Evolutionary conservation across 2,888 invertebrate species (phyloP).

Genomic region (Athalia circularis): DNA sequence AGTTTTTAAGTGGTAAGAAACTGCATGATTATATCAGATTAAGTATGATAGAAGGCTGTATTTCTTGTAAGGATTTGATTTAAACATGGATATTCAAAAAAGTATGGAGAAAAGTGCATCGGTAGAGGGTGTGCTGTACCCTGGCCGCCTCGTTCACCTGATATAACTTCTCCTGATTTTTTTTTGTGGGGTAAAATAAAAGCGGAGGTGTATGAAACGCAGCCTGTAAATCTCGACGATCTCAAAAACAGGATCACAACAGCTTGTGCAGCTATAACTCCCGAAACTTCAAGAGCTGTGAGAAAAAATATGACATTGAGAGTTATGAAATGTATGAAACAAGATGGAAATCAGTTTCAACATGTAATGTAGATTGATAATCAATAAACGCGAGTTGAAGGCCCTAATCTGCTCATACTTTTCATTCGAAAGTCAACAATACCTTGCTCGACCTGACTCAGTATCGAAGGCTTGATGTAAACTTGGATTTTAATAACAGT

Average conservation of each 20-base stretch:
- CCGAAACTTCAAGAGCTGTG: neutral
- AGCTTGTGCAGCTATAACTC: no score
- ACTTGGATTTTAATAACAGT: no score
- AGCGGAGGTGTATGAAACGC: neutral
- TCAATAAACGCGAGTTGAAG: neutral
- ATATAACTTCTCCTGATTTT: neutral
- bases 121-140: neutral
- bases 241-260: no score
- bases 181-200: neutral
- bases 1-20: constrained; percentile 3
- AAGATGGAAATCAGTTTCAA: neutral
- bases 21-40: no score
- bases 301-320: neutral
- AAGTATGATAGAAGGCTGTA: no score
- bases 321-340: neutral
- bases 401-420: neutral
- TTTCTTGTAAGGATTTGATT: no score
- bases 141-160: neutral
- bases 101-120: no score
- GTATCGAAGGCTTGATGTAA: no score
- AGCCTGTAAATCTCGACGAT: neutral
- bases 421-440: neutral
- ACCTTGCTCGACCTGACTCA: no score
- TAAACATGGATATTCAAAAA: no score
- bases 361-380: neutral